Evolutionary conservation across 2,888 invertebrate genomes (phyloP).

Genomic region (Daptonema setosum): DNA sequence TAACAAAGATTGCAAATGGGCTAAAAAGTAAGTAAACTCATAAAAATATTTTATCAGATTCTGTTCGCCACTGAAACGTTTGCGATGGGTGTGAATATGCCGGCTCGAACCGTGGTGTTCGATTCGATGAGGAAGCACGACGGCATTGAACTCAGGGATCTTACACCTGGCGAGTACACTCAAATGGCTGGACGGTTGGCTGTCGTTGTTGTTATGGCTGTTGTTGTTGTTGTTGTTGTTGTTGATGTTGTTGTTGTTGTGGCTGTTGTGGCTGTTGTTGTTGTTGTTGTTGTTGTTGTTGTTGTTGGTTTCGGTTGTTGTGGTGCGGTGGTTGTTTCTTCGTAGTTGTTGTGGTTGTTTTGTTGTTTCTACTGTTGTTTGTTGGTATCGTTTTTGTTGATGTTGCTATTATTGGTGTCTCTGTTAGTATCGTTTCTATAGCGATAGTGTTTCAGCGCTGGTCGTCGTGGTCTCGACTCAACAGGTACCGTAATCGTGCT

Average conservation of each 20-base stretch:
- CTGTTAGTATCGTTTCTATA: not conserved
- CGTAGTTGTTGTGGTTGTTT: no score
- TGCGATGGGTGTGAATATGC: slow-evolving; percentile 99
- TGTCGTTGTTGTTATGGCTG: not conserved
- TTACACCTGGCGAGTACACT: slow-evolving; percentile 52
- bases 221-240: not conserved
- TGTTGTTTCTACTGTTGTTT: no score
- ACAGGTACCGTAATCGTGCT: slow-evolving; percentile 84
- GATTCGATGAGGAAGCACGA: slow-evolving; percentile 76
- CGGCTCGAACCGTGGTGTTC: slow-evolving; percentile 86
- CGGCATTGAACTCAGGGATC: slow-evolving; percentile 39
- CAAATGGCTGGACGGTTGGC: slow-evolving; percentile 74
- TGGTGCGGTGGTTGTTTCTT: not conserved
- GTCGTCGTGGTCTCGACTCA: slow-evolving; percentile 69
- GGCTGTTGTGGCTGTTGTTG: not conserved
- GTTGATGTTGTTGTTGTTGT: no score
- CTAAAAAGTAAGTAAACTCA: no score
- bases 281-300: not conserved
- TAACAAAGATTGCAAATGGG: no score
- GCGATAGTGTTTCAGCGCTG: slow-evolving; percentile 39
- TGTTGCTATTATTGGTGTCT: not conserved
- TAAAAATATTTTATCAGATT: slow-evolving; percentile 40
- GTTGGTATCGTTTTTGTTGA: not conserved
- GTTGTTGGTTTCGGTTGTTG: not conserved
- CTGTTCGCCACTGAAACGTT: slow-evolving; percentile 97